phyloP scores from a whole-genome alignment of 1,140 invertebrate species.

The Brachionus koreanus region DNA sequence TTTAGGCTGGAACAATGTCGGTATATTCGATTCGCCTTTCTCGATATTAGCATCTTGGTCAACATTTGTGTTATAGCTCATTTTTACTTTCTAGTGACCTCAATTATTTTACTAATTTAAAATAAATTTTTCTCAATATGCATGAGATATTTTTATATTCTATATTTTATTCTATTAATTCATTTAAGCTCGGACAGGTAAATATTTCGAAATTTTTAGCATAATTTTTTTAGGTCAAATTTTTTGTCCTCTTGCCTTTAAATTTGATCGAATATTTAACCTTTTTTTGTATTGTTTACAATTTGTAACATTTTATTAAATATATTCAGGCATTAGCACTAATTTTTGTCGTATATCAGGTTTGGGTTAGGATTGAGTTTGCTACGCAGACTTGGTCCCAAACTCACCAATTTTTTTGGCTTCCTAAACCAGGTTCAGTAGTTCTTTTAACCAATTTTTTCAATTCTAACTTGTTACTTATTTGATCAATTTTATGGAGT shows the following conservation, averaged over 20 bases:
- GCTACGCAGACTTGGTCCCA: too few relatives aligned
- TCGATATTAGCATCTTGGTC: background rate
- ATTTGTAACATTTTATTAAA: too few relatives aligned
- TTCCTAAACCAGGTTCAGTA: too few relatives aligned
- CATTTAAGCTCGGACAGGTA: background rate
- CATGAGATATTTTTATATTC: background rate
- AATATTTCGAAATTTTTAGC: background rate
- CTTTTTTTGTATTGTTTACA: too few relatives aligned
- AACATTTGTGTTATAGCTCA: conserved; percentile 19
- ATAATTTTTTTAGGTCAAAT: background rate
- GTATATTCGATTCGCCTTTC: background rate
- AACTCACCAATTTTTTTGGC: too few relatives aligned
- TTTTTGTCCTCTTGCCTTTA: background rate
- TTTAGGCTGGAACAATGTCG: background rate
- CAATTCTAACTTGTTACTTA: too few relatives aligned
- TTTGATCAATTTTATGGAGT: too few relatives aligned
- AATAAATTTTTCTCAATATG: background rate
- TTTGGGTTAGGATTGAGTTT: too few relatives aligned
- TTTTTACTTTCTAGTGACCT: background rate
- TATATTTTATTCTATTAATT: background rate
- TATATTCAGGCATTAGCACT: too few relatives aligned
- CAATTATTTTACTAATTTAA: background rate
- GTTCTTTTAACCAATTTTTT: too few relatives aligned
- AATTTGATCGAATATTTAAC: background rate
- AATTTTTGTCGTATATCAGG: too few relatives aligned